Conservation (phyloP, 1,140 invertebrate genomes). For the Oreohelix idahoensis region DNA sequence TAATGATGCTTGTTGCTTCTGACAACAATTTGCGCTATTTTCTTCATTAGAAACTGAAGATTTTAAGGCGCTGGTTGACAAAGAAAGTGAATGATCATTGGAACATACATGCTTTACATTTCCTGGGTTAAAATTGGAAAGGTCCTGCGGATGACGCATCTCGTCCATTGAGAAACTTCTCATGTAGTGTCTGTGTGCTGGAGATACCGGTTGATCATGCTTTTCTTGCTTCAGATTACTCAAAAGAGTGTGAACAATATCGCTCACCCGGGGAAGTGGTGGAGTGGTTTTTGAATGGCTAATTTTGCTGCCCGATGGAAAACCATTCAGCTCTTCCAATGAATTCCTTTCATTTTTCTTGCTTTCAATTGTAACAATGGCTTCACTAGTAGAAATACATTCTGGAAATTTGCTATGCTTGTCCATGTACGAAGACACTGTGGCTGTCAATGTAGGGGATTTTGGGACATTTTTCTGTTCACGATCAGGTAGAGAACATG, state of each 20-base stretch:
- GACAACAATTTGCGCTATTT: too few relatives aligned
- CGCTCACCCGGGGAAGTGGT: neutral
- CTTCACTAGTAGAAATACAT: neutral
- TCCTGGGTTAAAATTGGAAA: too few relatives aligned
- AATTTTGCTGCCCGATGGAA: neutral
- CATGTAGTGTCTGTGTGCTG: neutral
- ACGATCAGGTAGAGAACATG: neutral
- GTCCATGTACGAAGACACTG: neutral
- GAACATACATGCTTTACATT: too few relatives aligned
- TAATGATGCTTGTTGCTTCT: too few relatives aligned
- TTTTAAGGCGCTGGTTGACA: too few relatives aligned
- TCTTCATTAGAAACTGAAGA: too few relatives aligned
- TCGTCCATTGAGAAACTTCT: neutral
- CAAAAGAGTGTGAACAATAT: neutral
- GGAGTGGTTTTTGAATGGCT: neutral
- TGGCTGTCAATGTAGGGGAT: neutral
- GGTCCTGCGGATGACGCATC: too few relatives aligned
- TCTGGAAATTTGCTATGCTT: neutral
- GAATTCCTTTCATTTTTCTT: neutral
- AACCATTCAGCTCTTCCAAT: neutral
- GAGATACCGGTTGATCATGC: neutral
- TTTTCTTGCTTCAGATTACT: neutral
- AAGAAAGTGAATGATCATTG: too few relatives aligned
- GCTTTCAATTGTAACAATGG: neutral
- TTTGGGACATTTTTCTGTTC: neutral